Evolutionary conservation across 2,888 invertebrate genomes (phyloP).

Genomic region (Mimas tiliae): DNA sequence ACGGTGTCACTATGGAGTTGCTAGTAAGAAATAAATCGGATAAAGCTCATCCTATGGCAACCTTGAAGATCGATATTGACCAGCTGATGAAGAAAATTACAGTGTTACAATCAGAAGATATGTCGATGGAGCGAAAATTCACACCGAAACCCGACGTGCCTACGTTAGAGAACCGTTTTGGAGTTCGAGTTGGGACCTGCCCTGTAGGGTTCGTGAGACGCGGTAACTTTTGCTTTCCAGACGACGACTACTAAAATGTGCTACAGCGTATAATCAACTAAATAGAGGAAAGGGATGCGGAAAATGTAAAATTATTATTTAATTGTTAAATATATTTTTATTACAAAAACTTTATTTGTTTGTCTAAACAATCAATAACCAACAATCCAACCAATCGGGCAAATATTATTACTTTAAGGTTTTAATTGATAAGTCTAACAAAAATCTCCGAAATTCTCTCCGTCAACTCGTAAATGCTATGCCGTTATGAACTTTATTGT

Average conservation of each 20-base stretch:
- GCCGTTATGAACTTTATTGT: no score
- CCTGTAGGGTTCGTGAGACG: slow-evolving; percentile 43
- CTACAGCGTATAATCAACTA: background rate
- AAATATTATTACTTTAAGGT: no score
- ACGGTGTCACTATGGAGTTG: slow-evolving; percentile 25
- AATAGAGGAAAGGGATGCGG: no score
- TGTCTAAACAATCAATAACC: no score
- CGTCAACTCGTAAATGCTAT: no score
- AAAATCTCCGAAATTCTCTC: no score
- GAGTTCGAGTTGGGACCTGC: slow-evolving; percentile 41
- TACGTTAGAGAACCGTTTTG: slow-evolving; percentile 38
- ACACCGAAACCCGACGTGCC: slow-evolving; percentile 8
- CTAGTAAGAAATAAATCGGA: slow-evolving; percentile 26
- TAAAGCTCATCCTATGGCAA: slow-evolving; percentile 22
- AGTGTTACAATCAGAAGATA: background rate
- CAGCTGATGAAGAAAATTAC: slow-evolving; percentile 23
- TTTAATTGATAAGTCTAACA: no score
- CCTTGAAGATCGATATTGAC: slow-evolving; percentile 32
- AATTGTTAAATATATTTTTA: slow-evolving; percentile 9
- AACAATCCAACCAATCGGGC: no score
- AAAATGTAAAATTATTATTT: no score
- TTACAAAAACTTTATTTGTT: background rate
- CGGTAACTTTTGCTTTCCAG: slow-evolving; percentile 50
- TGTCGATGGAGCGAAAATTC: background rate
- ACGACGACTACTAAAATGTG: slow-evolving; percentile 41